Evolutionary conservation across 1,140 invertebrate species (phyloP).

Genomic region (Drosophila orena): DNA sequence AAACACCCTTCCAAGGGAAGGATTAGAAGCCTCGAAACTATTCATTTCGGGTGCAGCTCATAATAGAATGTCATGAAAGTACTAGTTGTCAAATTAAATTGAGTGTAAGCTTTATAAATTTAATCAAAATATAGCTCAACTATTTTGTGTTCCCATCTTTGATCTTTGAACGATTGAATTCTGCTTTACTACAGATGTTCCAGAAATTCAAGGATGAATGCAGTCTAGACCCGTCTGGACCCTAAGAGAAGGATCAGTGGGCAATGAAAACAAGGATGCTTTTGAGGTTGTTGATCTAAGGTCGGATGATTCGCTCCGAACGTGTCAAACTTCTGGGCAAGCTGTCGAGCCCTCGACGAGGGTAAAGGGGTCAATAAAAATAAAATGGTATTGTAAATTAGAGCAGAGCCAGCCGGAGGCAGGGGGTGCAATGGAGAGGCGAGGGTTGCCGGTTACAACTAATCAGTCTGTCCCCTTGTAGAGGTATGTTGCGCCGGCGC

Average conservation of each 20-base stretch:
- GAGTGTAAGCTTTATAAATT: too few relatives aligned
- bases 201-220: too few relatives aligned
- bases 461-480: conserved; percentile 36
- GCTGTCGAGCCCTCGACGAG: background rate
- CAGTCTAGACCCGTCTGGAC: too few relatives aligned
- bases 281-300: background rate
- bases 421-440: conserved; percentile 6
- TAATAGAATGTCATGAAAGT: too few relatives aligned
- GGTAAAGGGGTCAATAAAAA: conserved; percentile 5
- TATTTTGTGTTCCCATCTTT: too few relatives aligned
- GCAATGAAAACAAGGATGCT: background rate
- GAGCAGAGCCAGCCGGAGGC: conserved; percentile 42
- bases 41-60: too few relatives aligned
- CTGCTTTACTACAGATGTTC: too few relatives aligned
- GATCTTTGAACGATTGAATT: too few relatives aligned
- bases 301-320: background rate
- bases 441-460: conserved; percentile 58
- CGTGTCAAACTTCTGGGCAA: background rate
- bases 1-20: conserved; percentile 24
- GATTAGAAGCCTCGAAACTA: conserved; percentile 24
- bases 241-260: background rate
- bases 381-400: conserved; percentile 58
- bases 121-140: too few relatives aligned
- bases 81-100: too few relatives aligned
- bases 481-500: conserved; percentile 36